Evolutionary conservation across 2,113 vertebrate species (phyloP).

Genomic region (Paramisgurnus dabryanus): DNA sequence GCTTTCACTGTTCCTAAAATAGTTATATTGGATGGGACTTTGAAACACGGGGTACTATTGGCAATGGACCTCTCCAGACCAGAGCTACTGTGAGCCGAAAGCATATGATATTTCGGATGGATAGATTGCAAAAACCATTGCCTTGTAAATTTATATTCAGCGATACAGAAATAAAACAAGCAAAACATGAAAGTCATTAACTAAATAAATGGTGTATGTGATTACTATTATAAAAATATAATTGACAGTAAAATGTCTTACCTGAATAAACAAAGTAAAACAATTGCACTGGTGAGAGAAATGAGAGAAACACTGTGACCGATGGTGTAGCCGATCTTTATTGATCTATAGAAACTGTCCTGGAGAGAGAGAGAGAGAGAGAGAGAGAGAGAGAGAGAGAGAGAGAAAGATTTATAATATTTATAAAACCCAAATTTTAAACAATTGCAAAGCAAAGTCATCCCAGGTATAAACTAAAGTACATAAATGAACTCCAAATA

Average conservation of each 20-base stretch:
- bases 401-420: neutral
- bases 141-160: too few species aligned
- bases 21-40: neutral
- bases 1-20: neutral
- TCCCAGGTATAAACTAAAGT: too few species aligned
- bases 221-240: neutral
- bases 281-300: constrained; percentile 82
- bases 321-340: constrained; percentile 91
- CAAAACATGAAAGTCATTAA: too few species aligned
- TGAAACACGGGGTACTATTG: neutral
- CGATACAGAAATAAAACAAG: too few species aligned
- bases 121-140: too few species aligned
- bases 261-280: constrained; percentile 92
- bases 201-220: neutral
- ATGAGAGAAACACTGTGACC: constrained; percentile 90
- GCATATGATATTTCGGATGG: too few species aligned
- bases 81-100: too few species aligned
- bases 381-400: neutral
- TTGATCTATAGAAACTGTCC: constrained; percentile 79
- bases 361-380: constrained; percentile 51
- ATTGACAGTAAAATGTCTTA: constrained; percentile 60
- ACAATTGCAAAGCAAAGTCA: neutral
- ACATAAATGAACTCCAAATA: too few species aligned
- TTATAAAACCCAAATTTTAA: neutral
- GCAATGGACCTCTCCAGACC: too few species aligned